Percentiles rank a stretch among this genome's conserved stretches.
phyloP scores from a whole-genome alignment of 2,797 vertebrate genomes.

The Hoplostethus atlanticus region DNA sequence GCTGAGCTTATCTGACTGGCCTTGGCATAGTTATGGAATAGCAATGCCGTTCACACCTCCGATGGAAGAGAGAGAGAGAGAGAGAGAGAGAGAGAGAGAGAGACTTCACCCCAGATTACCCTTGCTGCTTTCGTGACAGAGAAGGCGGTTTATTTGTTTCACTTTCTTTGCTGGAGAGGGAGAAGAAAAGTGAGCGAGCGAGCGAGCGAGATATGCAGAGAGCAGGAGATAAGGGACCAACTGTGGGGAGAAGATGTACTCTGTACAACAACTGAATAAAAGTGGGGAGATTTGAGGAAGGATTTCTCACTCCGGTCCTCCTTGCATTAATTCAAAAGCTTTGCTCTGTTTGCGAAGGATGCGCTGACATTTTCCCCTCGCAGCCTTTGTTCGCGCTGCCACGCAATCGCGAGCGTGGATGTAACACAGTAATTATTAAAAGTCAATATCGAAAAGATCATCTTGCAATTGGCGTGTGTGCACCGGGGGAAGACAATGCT shows the following conservation, averaged over 20 bases:
- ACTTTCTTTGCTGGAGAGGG: constrained; percentile 44
- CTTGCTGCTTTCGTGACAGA: constrained; percentile 41
- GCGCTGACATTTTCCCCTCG: constrained; percentile 57
- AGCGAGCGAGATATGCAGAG: constrained; percentile 18
- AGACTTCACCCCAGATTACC: constrained; percentile 50
- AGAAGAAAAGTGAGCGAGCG: constrained; percentile 31
- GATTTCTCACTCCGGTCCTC: constrained; percentile 51
- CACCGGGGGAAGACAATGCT: constrained; percentile 21
- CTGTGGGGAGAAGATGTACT: constrained; percentile 59
- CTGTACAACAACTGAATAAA: constrained; percentile 52
- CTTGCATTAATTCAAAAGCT: constrained; percentile 68
- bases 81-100: constrained; percentile 8
- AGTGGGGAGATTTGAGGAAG: constrained; percentile 66
- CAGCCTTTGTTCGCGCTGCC: constrained; percentile 57
- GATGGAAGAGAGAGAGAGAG: constrained; percentile 35
- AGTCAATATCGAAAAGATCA: constrained; percentile 73
- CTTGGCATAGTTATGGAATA: constrained; percentile 46
- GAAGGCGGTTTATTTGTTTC: constrained; percentile 53
- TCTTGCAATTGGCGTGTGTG: constrained; percentile 57
- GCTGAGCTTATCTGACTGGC: constrained; percentile 31
- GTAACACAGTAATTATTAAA: constrained; percentile 66
- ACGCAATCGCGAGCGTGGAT: constrained; percentile 41
- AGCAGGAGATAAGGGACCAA: constrained; percentile 57
- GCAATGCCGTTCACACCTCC: constrained; percentile 36
- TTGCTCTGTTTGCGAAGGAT: constrained; percentile 67